phyloP scores from a whole-genome alignment of 2,113 vertebrate species.

The Trogon surrucura region DNA sequence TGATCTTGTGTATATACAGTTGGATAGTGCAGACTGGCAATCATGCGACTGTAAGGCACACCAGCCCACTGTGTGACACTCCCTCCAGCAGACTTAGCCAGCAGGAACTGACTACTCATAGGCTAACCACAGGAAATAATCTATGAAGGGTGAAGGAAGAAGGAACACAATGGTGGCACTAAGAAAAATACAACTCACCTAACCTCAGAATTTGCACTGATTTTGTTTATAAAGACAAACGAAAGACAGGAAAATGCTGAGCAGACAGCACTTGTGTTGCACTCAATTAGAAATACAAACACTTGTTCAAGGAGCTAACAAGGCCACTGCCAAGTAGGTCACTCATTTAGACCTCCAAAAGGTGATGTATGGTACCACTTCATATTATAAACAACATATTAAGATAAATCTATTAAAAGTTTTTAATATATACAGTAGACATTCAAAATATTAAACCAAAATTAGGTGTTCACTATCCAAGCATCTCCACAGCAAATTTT shows the following conservation, averaged over 20 bases:
- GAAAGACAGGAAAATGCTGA: neutral
- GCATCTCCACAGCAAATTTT: neutral
- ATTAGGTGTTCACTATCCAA: neutral
- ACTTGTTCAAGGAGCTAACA: neutral
- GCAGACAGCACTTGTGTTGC: neutral
- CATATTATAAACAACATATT: neutral
- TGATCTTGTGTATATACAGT: accelerated
- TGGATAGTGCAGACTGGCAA: neutral
- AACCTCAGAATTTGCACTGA: neutral
- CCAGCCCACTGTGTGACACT: accelerated
- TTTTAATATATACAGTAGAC: neutral
- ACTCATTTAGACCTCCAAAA: neutral
- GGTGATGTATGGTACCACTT: neutral
- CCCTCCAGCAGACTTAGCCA: neutral
- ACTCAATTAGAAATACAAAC: neutral
- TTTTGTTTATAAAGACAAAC: neutral
- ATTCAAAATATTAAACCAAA: neutral
- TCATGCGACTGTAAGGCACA: neutral
- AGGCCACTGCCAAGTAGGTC: neutral
- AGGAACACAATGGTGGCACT: neutral
- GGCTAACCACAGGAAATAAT: neutral
- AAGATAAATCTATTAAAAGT: neutral
- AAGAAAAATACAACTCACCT: neutral
- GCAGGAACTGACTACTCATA: neutral
- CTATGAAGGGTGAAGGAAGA: neutral